A percentile compares a stretch with the other conserved stretches of the same genome.
Evolutionary conservation across 2,888 invertebrate species (phyloP).

Genomic region (Blastobasis lacticolella): DNA sequence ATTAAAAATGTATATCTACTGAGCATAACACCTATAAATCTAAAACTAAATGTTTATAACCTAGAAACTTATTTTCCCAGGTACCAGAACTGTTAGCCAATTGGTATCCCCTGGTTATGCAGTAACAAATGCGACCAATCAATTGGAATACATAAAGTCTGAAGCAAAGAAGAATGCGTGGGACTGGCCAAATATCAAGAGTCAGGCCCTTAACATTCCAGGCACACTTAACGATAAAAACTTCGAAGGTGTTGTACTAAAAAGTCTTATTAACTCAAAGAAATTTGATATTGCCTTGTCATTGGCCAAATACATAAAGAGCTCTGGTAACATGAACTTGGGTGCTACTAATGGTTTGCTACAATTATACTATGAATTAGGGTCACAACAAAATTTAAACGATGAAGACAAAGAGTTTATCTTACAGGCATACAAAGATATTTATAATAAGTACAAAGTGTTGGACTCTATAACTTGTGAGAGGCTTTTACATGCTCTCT

Average conservation of each 20-base stretch:
- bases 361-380: constrained; percentile 60
- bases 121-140: constrained; percentile 21
- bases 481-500: constrained; percentile 75
- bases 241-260: constrained; percentile 76
- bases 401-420: constrained; percentile 70
- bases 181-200: constrained; percentile 59
- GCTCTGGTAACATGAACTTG: constrained; percentile 65
- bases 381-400: constrained; percentile 35
- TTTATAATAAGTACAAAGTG: constrained; percentile 70
- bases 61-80: no score
- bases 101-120: constrained; percentile 1
- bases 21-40: no score
- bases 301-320: constrained; percentile 73
- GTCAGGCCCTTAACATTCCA: constrained; percentile 42
- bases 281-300: constrained; percentile 68
- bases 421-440: constrained; percentile 53
- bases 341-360: constrained; percentile 75
- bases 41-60: no score
- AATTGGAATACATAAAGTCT: constrained; percentile 43
- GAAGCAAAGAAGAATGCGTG: constrained; percentile 23
- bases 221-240: constrained; percentile 61
- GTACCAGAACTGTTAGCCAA: no score
- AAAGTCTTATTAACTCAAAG: constrained; percentile 53
- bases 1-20: no score
- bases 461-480: constrained; percentile 77